These are phyloP conservation scores for Netelia melanura DNA, from an alignment of 2,888 invertebrate species.

Conservation along the genomic window DNA sequence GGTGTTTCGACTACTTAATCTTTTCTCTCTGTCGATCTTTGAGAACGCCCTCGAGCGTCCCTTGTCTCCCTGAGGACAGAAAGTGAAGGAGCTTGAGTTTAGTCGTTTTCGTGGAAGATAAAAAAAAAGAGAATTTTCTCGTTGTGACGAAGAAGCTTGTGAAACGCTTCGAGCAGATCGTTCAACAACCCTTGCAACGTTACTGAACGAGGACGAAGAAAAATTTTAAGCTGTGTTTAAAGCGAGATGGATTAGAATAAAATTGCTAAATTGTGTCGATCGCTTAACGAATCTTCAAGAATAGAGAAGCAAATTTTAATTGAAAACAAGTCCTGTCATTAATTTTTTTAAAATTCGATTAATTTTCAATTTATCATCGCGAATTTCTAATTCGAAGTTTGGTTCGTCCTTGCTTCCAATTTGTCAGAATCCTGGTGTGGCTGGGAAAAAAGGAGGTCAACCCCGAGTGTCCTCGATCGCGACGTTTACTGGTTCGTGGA, in stretches of 20 bases:
- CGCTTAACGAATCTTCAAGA: background rate
- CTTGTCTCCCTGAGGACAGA: constrained; percentile 69
- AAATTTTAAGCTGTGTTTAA: background rate
- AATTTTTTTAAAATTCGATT: too few species aligned
- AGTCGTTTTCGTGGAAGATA: constrained; percentile 41
- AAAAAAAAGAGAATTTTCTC: constrained; percentile 41
- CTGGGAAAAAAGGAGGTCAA: constrained; percentile 8
- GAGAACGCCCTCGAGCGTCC: constrained; percentile 65
- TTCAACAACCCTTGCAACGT: background rate
- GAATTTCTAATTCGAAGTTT: constrained; percentile 7
- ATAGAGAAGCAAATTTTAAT: too few species aligned
- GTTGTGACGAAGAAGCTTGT: constrained; percentile 17
- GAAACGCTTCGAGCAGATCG: constrained; percentile 14
- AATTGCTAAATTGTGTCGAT: background rate
- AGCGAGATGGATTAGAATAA: background rate
- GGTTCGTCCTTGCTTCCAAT: constrained; percentile 20
- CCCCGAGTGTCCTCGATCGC: background rate
- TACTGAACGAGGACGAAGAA: background rate
- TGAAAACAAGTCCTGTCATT: too few species aligned
- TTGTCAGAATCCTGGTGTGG: background rate
- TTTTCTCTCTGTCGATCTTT: constrained; percentile 59
- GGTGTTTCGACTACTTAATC: constrained; percentile 77
- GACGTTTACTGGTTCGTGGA: background rate
- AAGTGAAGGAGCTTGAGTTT: constrained; percentile 61
- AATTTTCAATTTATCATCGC: too few species aligned